These are phyloP conservation scores for Paratilapia polleni DNA, from an alignment of 2,113 vertebrate genomes.

Conservation along the genomic window DNA sequence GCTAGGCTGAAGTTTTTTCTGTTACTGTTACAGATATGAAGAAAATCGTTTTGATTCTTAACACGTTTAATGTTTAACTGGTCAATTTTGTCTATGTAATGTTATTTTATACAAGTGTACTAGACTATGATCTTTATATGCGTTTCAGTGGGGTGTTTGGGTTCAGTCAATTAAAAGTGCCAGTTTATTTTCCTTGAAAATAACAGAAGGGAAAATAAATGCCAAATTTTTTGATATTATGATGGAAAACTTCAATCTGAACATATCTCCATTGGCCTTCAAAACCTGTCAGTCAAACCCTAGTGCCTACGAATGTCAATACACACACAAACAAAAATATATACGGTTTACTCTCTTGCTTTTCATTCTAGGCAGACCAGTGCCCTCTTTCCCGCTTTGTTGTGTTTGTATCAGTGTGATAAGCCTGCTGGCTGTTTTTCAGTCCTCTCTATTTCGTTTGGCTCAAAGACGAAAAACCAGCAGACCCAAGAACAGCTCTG, in stretches of 20 bases:
- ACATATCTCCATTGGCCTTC: conserved; percentile 47
- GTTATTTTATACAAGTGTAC: neutral
- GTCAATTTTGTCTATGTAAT: neutral
- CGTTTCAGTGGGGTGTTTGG: neutral
- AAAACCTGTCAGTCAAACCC: conserved; percentile 60
- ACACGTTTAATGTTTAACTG: neutral
- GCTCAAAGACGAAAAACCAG: conserved; percentile 33
- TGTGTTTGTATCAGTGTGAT: neutral
- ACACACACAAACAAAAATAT: conserved; percentile 27
- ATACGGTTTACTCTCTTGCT: neutral
- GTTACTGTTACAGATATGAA: neutral
- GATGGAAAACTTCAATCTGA: conserved; percentile 26
- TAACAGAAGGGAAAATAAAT: conserved; percentile 4
- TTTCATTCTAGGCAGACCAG: neutral
- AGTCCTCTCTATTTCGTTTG: conserved; percentile 10
- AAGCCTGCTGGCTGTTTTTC: conserved; percentile 25
- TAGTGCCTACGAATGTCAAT: conserved; percentile 62
- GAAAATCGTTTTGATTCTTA: neutral
- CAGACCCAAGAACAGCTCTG: conserved; percentile 50
- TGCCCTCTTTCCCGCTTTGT: neutral
- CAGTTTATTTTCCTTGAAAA: neutral
- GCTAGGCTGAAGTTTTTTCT: neutral
- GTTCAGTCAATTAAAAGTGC: conserved; percentile 5
- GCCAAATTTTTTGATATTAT: conserved; percentile 13
- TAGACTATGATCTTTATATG: neutral